phyloP scores from a whole-genome alignment of 1,140 invertebrate species.

The Zophobas atratus region DNA sequence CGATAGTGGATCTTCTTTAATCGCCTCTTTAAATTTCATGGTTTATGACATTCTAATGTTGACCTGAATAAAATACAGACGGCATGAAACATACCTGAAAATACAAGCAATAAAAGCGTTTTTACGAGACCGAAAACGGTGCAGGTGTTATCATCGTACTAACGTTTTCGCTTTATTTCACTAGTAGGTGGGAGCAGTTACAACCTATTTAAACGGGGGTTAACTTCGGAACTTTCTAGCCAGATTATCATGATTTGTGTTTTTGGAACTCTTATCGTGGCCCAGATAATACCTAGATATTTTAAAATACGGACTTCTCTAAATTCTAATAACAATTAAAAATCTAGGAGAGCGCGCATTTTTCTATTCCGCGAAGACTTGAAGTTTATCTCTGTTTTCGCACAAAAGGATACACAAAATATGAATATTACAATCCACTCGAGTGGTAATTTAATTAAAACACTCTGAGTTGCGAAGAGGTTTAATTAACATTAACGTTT shows the following conservation, averaged over 20 bases:
- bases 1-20: conserved; percentile 32
- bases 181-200: conserved; percentile 39
- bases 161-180: conserved; percentile 40
- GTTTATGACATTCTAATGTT: conserved; percentile 38
- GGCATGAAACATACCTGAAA: conserved; percentile 37
- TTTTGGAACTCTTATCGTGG: conserved; percentile 35
- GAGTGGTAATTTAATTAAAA: conserved; percentile 8
- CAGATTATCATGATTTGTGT: conserved; percentile 42
- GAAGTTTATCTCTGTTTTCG: neutral
- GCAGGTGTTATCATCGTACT: conserved; percentile 37
- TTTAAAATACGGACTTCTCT: conserved; percentile 39
- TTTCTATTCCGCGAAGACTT: conserved; percentile 10
- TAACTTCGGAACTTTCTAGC: conserved; percentile 40
- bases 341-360: conserved; percentile 12
- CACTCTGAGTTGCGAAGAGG: conserved; percentile 11
- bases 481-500: conserved; percentile 36
- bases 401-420: neutral
- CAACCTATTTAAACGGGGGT: conserved; percentile 37
- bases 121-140: conserved; percentile 39
- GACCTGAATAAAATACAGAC: conserved; percentile 34
- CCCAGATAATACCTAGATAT: conserved; percentile 30
- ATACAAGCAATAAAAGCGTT: conserved; percentile 37
- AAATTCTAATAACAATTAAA: conserved; percentile 32
- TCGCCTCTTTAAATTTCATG: conserved; percentile 25
- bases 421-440: neutral